Conservation (phyloP, 1,140 invertebrate species). For the Conus ventricosus region DNA sequence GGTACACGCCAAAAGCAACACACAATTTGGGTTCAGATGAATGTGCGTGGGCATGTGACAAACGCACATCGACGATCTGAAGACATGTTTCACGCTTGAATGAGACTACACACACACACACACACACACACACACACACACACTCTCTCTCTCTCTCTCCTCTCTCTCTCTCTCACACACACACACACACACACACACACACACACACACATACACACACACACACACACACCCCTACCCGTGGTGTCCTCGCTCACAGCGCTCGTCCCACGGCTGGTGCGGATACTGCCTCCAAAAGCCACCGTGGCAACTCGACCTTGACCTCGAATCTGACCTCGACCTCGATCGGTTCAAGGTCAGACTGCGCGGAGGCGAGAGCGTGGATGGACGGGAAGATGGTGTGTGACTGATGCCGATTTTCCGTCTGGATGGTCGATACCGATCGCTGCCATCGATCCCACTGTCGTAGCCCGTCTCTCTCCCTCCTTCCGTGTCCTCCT, state of each 20-base stretch:
- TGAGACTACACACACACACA: slow-evolving; percentile 8
- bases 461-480: slow-evolving; percentile 16
- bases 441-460: background rate
- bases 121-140: slow-evolving; percentile 24
- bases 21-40: too few species aligned
- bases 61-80: too few species aligned
- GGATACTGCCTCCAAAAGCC: slow-evolving; percentile 12
- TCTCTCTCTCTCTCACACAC: background rate
- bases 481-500: background rate
- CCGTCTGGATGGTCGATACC: background rate
- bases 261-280: background rate
- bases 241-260: background rate
- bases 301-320: slow-evolving; percentile 20
- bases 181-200: slow-evolving; percentile 24
- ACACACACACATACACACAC: slow-evolving; percentile 28
- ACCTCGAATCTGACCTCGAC: slow-evolving; percentile 18
- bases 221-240: slow-evolving; percentile 16
- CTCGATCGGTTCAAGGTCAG: slow-evolving; percentile 16
- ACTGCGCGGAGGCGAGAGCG: background rate
- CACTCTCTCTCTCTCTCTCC: background rate
- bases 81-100: background rate
- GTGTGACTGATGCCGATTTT: background rate
- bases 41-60: too few species aligned
- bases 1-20: too few species aligned
- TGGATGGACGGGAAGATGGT: background rate